Conservation (phyloP, 2,113 vertebrate species). For the Clinocottus analis region DNA sequence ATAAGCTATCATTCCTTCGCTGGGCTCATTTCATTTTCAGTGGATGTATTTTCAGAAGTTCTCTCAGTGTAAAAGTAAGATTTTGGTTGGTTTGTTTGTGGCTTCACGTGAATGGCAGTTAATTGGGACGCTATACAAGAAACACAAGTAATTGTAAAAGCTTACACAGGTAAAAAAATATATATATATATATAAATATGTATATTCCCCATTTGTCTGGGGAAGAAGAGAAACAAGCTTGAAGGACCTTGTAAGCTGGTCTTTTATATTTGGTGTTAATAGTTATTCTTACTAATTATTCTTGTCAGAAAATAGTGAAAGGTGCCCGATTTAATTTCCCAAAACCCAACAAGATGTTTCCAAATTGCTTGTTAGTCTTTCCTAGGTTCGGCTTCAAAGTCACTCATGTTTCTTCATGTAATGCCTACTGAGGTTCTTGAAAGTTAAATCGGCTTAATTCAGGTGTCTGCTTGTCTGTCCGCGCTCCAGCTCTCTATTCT, state of each 20-base stretch:
- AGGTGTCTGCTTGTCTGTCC: conserved; percentile 15
- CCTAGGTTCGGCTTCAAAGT: background rate
- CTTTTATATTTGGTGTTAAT: background rate
- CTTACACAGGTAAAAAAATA: background rate
- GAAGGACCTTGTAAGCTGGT: background rate
- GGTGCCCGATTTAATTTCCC: background rate
- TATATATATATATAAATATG: background rate
- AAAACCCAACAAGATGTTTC: background rate
- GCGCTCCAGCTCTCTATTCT: conserved; percentile 28
- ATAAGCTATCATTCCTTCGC: background rate
- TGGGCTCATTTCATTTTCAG: background rate
- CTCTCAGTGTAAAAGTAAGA: background rate
- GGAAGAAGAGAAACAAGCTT: background rate
- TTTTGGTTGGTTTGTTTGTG: background rate
- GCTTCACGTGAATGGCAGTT: background rate
- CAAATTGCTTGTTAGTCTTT: background rate
- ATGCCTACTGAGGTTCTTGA: background rate
- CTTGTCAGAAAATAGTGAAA: background rate
- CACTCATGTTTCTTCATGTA: background rate
- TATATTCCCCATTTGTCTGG: background rate
- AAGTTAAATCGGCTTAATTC: conserved; percentile 17
- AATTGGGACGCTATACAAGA: background rate
- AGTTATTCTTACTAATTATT: background rate
- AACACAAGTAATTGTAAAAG: too few relatives aligned
- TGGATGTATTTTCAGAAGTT: background rate